phyloP scores from a whole-genome alignment of 2,888 invertebrate species.

The Synanthedon myopaeformis region DNA sequence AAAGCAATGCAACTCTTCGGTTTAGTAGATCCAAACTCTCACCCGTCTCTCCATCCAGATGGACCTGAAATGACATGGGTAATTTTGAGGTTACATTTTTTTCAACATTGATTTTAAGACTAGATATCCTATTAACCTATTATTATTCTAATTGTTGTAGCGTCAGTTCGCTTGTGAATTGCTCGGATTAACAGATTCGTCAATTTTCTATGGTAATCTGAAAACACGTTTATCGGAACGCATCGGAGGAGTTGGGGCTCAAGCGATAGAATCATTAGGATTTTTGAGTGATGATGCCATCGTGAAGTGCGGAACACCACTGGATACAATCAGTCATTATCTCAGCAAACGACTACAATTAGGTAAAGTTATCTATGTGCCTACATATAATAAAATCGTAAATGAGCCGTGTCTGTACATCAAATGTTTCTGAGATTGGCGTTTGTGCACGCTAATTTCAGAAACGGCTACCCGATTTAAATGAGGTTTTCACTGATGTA shows the following conservation, averaged over 20 bases:
- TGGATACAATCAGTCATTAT: constrained; percentile 94
- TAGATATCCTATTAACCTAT: background rate
- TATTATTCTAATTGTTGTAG: constrained; percentile 45
- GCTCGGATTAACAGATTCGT: constrained; percentile 83
- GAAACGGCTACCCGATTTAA: too few relatives aligned
- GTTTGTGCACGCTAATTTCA: too few relatives aligned
- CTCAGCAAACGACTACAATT: constrained; percentile 83
- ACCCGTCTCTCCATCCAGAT: constrained; percentile 91
- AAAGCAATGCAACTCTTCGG: constrained; percentile 89
- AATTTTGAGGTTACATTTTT: constrained; percentile 6
- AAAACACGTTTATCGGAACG: constrained; percentile 85
- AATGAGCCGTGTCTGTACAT: too few relatives aligned
- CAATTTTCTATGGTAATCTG: constrained; percentile 94
- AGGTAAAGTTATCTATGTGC: constrained; percentile 54
- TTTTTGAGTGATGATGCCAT: constrained; percentile 86
- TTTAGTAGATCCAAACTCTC: constrained; percentile 85
- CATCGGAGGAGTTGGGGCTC: constrained; percentile 77
- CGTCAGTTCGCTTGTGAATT: constrained; percentile 87
- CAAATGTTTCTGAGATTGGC: too few relatives aligned
- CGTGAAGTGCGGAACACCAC: constrained; percentile 84
- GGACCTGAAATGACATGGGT: constrained; percentile 98
- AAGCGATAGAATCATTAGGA: constrained; percentile 89
- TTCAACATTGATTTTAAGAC: constrained; percentile 1
- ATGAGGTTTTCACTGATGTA: too few relatives aligned
- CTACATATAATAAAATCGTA: too few relatives aligned